Evolutionary conservation across 2,113 vertebrate genomes (phyloP).

Genomic region (Gavia stellata): DNA sequence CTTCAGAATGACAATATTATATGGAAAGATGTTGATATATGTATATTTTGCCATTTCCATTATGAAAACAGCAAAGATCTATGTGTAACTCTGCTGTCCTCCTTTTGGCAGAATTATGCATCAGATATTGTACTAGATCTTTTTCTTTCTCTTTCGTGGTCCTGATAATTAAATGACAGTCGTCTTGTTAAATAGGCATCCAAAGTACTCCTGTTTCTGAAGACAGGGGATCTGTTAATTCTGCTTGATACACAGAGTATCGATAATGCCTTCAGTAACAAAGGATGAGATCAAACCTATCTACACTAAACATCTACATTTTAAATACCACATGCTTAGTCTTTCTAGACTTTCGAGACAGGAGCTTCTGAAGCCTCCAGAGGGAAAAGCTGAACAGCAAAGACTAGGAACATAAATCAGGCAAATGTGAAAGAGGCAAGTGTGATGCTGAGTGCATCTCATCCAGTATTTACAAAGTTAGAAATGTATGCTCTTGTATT

Average conservation of each 20-base stretch:
- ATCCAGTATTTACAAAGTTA: neutral
- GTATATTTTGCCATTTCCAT: neutral
- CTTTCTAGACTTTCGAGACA: neutral
- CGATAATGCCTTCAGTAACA: neutral
- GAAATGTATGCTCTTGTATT: neutral
- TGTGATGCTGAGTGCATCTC: neutral
- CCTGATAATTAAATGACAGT: neutral
- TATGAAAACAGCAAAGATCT: neutral
- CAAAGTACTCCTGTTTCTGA: neutral
- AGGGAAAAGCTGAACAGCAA: neutral
- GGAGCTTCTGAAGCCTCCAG: neutral
- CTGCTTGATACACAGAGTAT: neutral
- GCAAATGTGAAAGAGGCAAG: neutral
- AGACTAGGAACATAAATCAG: neutral
- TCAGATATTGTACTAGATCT: neutral
- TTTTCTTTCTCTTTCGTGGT: neutral
- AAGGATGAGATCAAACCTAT: neutral
- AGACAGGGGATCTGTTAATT: neutral
- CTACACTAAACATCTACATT: neutral
- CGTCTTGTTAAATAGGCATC: neutral
- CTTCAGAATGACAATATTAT: neutral
- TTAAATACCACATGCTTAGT: neutral
- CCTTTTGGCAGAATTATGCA: neutral
- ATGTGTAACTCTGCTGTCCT: neutral
- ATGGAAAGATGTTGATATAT: neutral